Percentiles rank a stretch among this genome's conserved stretches.
phyloP scores from a whole-genome alignment of 2,797 vertebrate species.

The Moxostoma hubbsi region DNA sequence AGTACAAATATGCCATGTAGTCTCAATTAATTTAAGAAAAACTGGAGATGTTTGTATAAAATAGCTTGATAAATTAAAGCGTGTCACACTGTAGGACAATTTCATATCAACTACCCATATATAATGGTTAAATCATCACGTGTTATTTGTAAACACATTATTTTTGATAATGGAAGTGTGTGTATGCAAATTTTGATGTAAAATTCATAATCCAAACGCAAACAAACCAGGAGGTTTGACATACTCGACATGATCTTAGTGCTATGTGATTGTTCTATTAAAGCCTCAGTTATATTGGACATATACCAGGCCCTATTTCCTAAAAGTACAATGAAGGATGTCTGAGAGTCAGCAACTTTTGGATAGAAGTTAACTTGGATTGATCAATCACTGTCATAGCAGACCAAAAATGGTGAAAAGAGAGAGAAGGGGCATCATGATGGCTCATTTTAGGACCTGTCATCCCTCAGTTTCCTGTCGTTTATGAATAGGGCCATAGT shows the following conservation, averaged over 20 bases:
- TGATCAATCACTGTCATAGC: slow-evolving; percentile 57
- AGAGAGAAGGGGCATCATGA: slow-evolving; percentile 20
- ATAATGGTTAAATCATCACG: too few relatives aligned
- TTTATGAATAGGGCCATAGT: slow-evolving; percentile 59
- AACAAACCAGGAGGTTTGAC: not conserved
- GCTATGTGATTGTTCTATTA: slow-evolving; percentile 14
- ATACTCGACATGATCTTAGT: not conserved
- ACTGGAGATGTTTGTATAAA: too few relatives aligned
- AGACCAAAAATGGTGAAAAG: slow-evolving; percentile 19
- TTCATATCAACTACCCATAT: too few relatives aligned
- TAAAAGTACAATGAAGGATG: slow-evolving; percentile 45
- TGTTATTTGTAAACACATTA: too few relatives aligned
- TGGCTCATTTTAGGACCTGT: slow-evolving; percentile 51
- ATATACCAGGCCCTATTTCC: slow-evolving; percentile 29
- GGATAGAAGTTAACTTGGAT: slow-evolving; percentile 36
- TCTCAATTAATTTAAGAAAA: too few relatives aligned
- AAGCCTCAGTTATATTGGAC: slow-evolving; percentile 19
- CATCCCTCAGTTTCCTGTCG: slow-evolving; percentile 45
- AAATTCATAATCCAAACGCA: too few relatives aligned
- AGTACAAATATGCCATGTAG: too few relatives aligned
- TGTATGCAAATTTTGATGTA: not conserved
- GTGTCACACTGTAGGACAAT: too few relatives aligned
- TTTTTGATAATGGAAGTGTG: not conserved
- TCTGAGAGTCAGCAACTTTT: slow-evolving; percentile 42
- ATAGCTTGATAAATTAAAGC: too few relatives aligned